Evolutionary conservation across 2,797 vertebrate species (phyloP).

Genomic region (Catamblyrhynchus diadema): DNA sequence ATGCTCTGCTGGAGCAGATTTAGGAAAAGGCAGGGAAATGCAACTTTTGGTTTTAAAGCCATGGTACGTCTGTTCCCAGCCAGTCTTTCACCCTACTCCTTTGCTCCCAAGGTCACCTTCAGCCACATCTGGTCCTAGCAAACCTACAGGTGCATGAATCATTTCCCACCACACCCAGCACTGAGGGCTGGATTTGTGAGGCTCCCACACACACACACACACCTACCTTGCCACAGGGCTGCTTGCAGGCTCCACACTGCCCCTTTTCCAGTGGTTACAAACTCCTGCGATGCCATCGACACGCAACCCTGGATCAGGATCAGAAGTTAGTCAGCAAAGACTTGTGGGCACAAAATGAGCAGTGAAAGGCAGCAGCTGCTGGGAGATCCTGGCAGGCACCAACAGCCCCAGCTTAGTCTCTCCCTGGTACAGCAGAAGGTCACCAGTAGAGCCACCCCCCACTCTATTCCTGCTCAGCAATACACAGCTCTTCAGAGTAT

Average conservation of each 20-base stretch:
- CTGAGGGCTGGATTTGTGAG: background rate
- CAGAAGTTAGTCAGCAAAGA: background rate
- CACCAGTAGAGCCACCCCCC: background rate
- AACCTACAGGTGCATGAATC: background rate
- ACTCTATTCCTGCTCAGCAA: background rate
- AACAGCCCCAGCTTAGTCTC: background rate
- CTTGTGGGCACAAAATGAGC: background rate
- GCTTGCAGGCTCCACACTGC: background rate
- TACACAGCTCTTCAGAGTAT: accelerated
- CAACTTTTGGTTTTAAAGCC: background rate
- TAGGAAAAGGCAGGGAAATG: background rate
- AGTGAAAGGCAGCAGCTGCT: background rate
- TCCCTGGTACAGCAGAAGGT: background rate
- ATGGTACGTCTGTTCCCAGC: background rate
- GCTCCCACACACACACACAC: background rate
- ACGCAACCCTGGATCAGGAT: accelerated
- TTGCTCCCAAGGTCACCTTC: background rate
- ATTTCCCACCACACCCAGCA: background rate
- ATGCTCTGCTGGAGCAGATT: background rate
- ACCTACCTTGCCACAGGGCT: background rate
- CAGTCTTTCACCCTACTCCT: background rate
- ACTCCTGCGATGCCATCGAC: background rate
- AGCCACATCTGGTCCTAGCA: background rate
- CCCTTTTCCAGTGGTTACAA: background rate
- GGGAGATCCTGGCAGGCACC: background rate